Conservation (phyloP, 2,888 invertebrate genomes). For the Tipula lateralis region DNA sequence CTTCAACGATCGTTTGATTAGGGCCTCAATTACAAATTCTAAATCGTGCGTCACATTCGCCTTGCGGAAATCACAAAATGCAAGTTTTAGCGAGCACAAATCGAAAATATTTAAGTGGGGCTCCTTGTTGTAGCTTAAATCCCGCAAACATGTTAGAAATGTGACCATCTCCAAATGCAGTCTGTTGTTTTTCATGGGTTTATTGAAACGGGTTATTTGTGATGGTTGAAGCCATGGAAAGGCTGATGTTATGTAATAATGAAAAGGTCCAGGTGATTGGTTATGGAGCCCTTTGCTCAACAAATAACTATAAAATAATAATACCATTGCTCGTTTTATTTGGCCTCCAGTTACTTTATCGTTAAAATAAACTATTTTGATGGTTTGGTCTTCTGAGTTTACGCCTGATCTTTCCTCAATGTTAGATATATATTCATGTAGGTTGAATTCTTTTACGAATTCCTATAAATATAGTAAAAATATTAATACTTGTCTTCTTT, state of each 20-base stretch:
- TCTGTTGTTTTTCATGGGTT: background rate
- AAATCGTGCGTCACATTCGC: too few relatives aligned
- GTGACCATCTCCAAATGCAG: background rate
- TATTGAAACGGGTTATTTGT: background rate
- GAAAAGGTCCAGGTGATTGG: background rate
- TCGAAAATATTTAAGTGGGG: background rate
- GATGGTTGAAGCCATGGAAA: background rate
- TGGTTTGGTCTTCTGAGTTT: background rate
- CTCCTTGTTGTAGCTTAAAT: background rate
- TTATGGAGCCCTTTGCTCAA: background rate
- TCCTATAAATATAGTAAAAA: background rate
- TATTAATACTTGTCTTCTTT: background rate
- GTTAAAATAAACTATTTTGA: background rate
- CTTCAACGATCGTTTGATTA: too few relatives aligned
- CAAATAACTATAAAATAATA: background rate
- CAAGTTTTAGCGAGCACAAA: background rate
- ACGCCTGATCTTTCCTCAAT: background rate
- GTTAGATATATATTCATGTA: background rate
- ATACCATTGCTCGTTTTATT: background rate
- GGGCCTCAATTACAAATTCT: too few relatives aligned
- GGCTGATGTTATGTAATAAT: background rate
- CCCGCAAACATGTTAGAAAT: background rate
- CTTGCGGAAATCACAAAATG: background rate
- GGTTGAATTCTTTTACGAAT: background rate
- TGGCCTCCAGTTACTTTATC: background rate